phyloP scores from a whole-genome alignment of 2,797 vertebrate species.

The Sebastes trivittatus region DNA sequence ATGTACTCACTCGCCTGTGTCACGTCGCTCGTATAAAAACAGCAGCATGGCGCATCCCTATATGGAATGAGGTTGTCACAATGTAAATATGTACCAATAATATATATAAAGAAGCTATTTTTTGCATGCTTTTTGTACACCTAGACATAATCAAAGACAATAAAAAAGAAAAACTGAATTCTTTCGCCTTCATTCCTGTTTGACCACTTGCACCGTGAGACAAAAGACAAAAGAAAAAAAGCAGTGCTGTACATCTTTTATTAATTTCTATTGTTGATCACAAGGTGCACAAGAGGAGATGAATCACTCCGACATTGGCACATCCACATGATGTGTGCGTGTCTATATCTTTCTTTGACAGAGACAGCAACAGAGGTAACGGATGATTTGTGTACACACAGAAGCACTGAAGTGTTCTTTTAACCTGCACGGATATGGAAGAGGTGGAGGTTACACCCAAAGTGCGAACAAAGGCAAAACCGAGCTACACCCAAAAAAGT shows the following conservation, averaged over 20 bases:
- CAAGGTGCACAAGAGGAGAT: slow-evolving; percentile 15
- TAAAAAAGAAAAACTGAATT: slow-evolving; percentile 67
- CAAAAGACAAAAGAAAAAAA: neutral
- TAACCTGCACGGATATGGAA: neutral
- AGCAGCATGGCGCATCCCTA: slow-evolving; percentile 80
- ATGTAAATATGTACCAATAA: slow-evolving; percentile 93
- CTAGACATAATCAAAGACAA: slow-evolving; percentile 80
- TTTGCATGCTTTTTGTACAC: slow-evolving; percentile 94
- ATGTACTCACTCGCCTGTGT: slow-evolving; percentile 60
- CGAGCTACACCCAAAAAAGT: slow-evolving; percentile 42
- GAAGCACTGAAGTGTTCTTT: neutral
- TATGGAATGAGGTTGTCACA: slow-evolving; percentile 74
- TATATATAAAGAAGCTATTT: slow-evolving; percentile 91
- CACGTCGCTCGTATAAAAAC: slow-evolving; percentile 23
- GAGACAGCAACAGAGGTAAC: neutral
- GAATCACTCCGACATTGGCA: slow-evolving; percentile 6
- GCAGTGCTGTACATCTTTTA: slow-evolving; percentile 46
- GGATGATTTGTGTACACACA: slow-evolving; percentile 15
- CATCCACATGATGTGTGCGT: neutral
- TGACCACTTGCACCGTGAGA: neutral
- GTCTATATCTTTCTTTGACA: neutral
- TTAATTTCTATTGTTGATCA: slow-evolving; percentile 24
- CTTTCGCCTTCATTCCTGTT: neutral
- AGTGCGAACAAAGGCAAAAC: slow-evolving; percentile 35
- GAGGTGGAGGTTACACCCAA: slow-evolving; percentile 41